A percentile compares a stretch with the other conserved stretches of the same genome.
These are phyloP conservation scores for Nowickia ferox DNA, from an alignment of 2,888 invertebrate species.

Conservation along the genomic window DNA sequence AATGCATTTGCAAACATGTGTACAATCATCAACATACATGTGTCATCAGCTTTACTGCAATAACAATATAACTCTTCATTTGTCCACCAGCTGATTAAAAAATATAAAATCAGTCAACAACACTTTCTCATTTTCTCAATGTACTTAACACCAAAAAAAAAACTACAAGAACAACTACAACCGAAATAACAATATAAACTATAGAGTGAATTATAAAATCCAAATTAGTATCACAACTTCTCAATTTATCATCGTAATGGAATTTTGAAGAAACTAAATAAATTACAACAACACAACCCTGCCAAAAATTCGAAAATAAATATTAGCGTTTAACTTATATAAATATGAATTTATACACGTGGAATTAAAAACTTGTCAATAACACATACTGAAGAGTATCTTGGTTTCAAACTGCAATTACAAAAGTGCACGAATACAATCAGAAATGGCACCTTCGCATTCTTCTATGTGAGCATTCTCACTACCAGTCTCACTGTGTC, in stretches of 20 bases:
- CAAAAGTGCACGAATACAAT: too few relatives aligned
- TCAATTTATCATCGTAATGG: slow-evolving; percentile 34
- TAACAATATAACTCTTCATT: slow-evolving; percentile 46
- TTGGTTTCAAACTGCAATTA: too few relatives aligned
- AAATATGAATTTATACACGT: too few relatives aligned
- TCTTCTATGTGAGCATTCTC: too few relatives aligned
- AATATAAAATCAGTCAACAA: slow-evolving; percentile 29
- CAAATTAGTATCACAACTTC: slow-evolving; percentile 15
- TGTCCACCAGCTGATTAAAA: slow-evolving; percentile 59
- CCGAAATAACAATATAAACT: slow-evolving; percentile 8
- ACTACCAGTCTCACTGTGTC: too few relatives aligned
- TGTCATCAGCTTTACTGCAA: slow-evolving; percentile 54
- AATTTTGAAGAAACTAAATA: slow-evolving; percentile 12
- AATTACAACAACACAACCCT: not conserved
- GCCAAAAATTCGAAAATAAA: too few relatives aligned
- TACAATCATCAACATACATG: slow-evolving; percentile 64
- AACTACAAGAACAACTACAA: slow-evolving; percentile 43
- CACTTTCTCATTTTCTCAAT: slow-evolving; percentile 44
- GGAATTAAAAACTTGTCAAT: too few relatives aligned
- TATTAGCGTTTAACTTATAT: too few relatives aligned
- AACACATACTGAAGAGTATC: too few relatives aligned
- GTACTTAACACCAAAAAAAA: slow-evolving; percentile 45
- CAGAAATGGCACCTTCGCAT: too few relatives aligned
- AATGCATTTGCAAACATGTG: slow-evolving; percentile 70
- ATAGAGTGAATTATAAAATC: slow-evolving; percentile 11